Conservation (phyloP, 2,888 invertebrate species). For the Adelphocoris suturalis region DNA sequence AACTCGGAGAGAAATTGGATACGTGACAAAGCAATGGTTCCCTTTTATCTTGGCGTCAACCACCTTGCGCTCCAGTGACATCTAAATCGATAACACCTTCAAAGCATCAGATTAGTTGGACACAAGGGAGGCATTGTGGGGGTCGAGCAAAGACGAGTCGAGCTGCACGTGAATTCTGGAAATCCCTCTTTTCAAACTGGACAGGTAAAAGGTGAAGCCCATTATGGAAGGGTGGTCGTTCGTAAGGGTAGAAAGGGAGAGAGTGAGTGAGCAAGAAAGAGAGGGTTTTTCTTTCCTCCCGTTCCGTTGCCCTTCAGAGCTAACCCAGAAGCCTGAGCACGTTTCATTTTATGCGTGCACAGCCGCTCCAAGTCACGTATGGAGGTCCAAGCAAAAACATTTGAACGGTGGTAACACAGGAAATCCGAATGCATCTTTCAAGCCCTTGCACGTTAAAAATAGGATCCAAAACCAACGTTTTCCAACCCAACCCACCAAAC, state of each 20-base stretch:
- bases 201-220: conserved; percentile 16
- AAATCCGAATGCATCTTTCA: not conserved
- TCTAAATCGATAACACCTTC: conserved; percentile 57
- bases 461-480: too few species aligned
- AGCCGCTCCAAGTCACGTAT: conserved; percentile 16
- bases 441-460: not conserved
- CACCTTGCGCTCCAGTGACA: conserved; percentile 33
- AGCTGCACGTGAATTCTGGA: conserved; percentile 39
- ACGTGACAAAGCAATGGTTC: not conserved
- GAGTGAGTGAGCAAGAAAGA: not conserved
- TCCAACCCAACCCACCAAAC: too few species aligned
- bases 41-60: not conserved
- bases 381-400: not conserved
- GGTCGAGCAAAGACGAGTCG: too few species aligned
- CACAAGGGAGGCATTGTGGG: conserved; percentile 27
- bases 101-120: conserved; percentile 40
- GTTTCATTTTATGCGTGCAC: conserved; percentile 1
- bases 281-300: not conserved
- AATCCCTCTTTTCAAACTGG: conserved; percentile 27
- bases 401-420: not conserved
- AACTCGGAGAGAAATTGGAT: conserved; percentile 4
- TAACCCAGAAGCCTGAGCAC: not conserved
- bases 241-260: not conserved
- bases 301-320: not conserved
- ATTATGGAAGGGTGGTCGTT: conserved; percentile 30